Conservation (phyloP, 2,113 vertebrate species). For the Tylochromis polylepis region DNA sequence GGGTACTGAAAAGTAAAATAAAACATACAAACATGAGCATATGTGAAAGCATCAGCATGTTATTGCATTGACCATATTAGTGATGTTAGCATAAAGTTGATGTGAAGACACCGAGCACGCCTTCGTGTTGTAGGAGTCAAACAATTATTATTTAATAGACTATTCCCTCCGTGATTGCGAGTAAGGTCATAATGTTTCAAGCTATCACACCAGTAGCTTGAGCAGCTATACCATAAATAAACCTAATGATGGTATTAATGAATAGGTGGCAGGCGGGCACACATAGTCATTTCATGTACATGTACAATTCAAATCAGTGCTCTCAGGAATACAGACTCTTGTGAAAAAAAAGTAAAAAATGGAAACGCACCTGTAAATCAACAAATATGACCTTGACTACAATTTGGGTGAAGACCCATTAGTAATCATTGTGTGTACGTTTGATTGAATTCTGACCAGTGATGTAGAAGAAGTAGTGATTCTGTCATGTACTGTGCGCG, state of each 20-base stretch:
- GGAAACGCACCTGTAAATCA: background rate
- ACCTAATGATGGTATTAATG: background rate
- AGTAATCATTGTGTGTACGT: background rate
- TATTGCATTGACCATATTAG: background rate
- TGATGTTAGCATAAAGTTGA: background rate
- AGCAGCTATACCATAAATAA: background rate
- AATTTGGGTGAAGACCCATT: fast-evolving
- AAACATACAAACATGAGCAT: background rate
- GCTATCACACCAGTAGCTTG: background rate
- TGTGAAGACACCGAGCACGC: background rate
- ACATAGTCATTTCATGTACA: background rate
- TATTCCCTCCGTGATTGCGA: fast-evolving
- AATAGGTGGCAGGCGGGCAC: background rate
- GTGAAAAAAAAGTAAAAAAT: background rate
- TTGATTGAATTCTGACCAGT: background rate
- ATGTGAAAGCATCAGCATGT: background rate
- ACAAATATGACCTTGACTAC: background rate
- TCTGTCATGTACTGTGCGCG: too few relatives aligned
- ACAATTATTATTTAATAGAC: background rate
- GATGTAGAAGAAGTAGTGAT: background rate
- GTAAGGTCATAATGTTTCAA: background rate
- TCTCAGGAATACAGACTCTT: background rate
- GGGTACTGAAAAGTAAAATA: too few relatives aligned
- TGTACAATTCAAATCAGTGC: background rate
- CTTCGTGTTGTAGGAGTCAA: background rate